Percentiles rank a stretch among this genome's conserved stretches.
phyloP scores from a whole-genome alignment of 2,797 vertebrate genomes.

The Danio jaintianensis region DNA sequence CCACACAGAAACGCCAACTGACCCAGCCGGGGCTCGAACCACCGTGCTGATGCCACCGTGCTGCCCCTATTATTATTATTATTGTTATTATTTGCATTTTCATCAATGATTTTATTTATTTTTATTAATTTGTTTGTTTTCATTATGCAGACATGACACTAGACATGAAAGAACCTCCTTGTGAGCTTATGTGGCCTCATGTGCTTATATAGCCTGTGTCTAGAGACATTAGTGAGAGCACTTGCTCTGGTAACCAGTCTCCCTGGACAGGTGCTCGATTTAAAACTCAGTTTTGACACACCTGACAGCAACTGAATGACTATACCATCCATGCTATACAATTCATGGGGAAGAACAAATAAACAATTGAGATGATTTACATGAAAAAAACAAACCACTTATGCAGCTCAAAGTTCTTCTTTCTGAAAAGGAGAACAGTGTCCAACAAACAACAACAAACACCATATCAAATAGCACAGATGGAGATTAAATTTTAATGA shows the following conservation, averaged over 20 bases:
- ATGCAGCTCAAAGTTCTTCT: neutral
- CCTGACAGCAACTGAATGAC: neutral
- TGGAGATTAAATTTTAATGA: slow-evolving; percentile 2
- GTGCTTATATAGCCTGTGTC: slow-evolving; percentile 2
- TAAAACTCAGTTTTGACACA: slow-evolving; percentile 15
- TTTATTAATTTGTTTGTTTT: neutral
- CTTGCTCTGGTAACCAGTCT: slow-evolving; percentile 58
- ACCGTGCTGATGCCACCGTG: too few relatives aligned
- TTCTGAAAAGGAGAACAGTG: neutral
- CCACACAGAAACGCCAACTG: too few relatives aligned
- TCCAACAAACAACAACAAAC: slow-evolving; percentile 1
- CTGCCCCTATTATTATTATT: too few relatives aligned
- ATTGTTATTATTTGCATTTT: too few relatives aligned
- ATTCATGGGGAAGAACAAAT: neutral
- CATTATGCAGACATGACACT: neutral
- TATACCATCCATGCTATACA: neutral
- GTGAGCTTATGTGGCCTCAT: slow-evolving; percentile 7
- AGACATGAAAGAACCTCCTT: neutral
- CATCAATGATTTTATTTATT: too few relatives aligned
- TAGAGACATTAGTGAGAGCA: slow-evolving; percentile 19
- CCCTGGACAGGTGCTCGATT: slow-evolving; percentile 21
- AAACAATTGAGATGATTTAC: neutral
- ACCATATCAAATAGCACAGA: neutral
- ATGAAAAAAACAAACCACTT: neutral
- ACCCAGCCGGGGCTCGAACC: too few relatives aligned